phyloP scores from a whole-genome alignment of 2,888 invertebrate species.

The Drosophila mulleri region DNA sequence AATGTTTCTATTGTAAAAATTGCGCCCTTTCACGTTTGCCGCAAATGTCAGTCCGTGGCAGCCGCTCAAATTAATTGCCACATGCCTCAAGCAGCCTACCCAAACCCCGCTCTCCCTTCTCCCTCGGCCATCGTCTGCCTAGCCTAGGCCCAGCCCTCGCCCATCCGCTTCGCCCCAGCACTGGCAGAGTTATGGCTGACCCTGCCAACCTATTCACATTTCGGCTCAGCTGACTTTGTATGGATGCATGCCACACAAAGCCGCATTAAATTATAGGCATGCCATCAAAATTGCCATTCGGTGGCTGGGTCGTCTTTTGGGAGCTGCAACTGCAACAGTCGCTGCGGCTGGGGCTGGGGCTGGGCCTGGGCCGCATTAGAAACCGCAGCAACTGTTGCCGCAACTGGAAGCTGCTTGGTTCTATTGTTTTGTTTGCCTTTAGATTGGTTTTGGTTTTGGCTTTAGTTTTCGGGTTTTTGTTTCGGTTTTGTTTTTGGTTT shows the following conservation, averaged over 20 bases:
- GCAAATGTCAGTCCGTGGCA: constrained; percentile 63
- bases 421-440: constrained; percentile 60
- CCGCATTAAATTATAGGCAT: constrained; percentile 68
- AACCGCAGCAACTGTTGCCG: constrained; percentile 52
- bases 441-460: constrained; percentile 57
- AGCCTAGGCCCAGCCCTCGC: background rate
- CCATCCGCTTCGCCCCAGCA: constrained; percentile 1
- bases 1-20: constrained; percentile 70
- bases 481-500: constrained; percentile 58
- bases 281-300: constrained; percentile 55
- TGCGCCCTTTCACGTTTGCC: constrained; percentile 75
- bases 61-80: constrained; percentile 68
- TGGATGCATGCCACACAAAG: constrained; percentile 60
- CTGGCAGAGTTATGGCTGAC: constrained; percentile 49
- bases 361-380: constrained; percentile 42
- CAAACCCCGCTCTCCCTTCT: background rate
- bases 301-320: constrained; percentile 27
- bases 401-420: constrained; percentile 44
- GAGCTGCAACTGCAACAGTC: constrained; percentile 2
- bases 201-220: constrained; percentile 75
- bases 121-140: no score
- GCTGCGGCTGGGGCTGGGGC: constrained; percentile 27
- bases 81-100: constrained; percentile 50
- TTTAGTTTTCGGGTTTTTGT: constrained; percentile 56
- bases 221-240: constrained; percentile 63